Percentiles rank a stretch among this genome's conserved stretches.
Evolutionary conservation across 37 sponge, comb jelly and placozoan species (phyloP).

Genomic region (Eunapius fragilis): DNA sequence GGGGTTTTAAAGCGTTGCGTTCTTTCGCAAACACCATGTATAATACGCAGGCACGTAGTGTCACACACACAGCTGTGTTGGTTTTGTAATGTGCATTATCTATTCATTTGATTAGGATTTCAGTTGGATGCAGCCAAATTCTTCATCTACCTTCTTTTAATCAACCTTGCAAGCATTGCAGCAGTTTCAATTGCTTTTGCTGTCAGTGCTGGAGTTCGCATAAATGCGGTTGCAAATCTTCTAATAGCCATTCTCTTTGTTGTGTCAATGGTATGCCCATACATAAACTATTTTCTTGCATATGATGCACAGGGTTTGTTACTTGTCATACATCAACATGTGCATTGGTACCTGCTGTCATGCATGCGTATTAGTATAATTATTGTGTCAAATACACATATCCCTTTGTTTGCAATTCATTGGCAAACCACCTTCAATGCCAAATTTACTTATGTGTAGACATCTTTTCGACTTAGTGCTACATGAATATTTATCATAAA

Average conservation of each 20-base stretch:
- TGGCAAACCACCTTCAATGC: too few relatives aligned
- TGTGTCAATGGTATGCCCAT: conserved; percentile 52
- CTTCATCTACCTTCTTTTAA: conserved; percentile 57
- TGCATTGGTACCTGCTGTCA: too few relatives aligned
- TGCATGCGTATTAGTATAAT: too few relatives aligned
- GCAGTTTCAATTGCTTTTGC: conserved; percentile 61
- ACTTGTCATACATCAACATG: too few relatives aligned
- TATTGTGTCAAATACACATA: too few relatives aligned
- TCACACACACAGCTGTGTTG: not conserved
- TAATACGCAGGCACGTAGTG: not conserved
- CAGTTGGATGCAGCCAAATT: conserved; percentile 46
- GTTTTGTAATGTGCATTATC: not conserved
- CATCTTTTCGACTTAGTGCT: too few relatives aligned
- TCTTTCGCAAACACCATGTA: too few relatives aligned
- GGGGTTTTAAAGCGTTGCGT: too few relatives aligned
- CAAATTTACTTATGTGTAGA: too few relatives aligned
- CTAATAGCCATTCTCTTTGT: conserved; percentile 65
- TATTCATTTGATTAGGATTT: conserved; percentile 34
- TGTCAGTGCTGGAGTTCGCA: conserved; percentile 64
- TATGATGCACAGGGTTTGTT: too few relatives aligned
- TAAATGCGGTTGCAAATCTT: conserved; percentile 52
- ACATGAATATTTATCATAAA: too few relatives aligned
- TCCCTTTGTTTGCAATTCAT: too few relatives aligned
- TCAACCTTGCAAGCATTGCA: conserved; percentile 43
- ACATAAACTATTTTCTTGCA: not conserved